Evolutionary conservation across 1,140 invertebrate species (phyloP).

Genomic region (Papilio dardanus): DNA sequence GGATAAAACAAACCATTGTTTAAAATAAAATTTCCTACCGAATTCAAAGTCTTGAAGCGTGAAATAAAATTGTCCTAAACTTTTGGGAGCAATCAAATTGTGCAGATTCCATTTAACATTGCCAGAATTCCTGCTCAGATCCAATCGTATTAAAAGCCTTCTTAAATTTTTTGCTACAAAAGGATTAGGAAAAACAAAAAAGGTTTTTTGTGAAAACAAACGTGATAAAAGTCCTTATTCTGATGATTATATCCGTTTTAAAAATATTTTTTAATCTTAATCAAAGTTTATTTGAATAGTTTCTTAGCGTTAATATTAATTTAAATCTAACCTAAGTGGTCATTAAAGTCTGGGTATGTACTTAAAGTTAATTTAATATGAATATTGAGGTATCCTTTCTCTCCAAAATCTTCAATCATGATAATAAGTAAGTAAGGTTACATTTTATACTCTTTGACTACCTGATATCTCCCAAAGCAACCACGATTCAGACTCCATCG

Average conservation of each 20-base stretch:
- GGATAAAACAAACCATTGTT: slow-evolving; percentile 14
- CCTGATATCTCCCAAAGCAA: too few relatives aligned
- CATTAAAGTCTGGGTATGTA: too few relatives aligned
- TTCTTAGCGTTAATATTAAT: too few relatives aligned
- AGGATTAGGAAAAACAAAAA: slow-evolving; percentile 48
- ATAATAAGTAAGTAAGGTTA: too few relatives aligned
- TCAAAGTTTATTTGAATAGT: too few relatives aligned
- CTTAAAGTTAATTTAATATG: too few relatives aligned
- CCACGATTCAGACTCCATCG: too few relatives aligned
- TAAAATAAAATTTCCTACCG: slow-evolving; percentile 40
- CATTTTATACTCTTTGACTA: too few relatives aligned
- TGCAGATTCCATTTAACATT: slow-evolving; percentile 77
- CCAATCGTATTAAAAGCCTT: slow-evolving; percentile 75
- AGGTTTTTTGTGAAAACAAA: slow-evolving; percentile 44
- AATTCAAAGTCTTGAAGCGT: slow-evolving; percentile 74
- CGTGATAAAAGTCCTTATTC: neutral
- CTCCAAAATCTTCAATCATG: too few relatives aligned
- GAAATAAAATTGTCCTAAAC: slow-evolving; percentile 75
- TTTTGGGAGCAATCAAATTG: slow-evolving; percentile 80
- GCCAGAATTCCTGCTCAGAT: slow-evolving; percentile 74
- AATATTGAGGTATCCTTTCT: too few relatives aligned
- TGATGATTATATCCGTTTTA: neutral
- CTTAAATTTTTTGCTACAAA: slow-evolving; percentile 72
- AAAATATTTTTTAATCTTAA: neutral
- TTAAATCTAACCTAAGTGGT: too few relatives aligned